These are phyloP conservation scores for Stegodyphus mimosarum DNA, from an alignment of 1,140 invertebrate genomes.

Conservation along the genomic window DNA sequence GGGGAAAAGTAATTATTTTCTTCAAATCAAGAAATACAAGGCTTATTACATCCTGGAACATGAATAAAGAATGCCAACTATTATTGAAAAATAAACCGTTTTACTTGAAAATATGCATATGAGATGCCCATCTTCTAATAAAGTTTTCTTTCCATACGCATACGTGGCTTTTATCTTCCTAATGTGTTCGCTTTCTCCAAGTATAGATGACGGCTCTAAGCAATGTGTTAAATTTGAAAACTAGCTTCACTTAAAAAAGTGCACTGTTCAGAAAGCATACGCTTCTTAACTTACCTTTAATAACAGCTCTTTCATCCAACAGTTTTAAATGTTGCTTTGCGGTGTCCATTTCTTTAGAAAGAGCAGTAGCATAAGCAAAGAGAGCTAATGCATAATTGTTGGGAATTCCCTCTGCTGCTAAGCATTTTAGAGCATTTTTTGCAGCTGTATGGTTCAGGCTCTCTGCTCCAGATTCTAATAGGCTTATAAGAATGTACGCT, in stretches of 20 bases:
- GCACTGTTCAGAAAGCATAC: neutral
- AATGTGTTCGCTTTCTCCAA: too few relatives aligned
- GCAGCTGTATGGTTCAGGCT: slow-evolving; percentile 63
- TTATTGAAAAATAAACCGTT: too few relatives aligned
- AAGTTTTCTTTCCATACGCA: neutral
- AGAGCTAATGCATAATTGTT: slow-evolving; percentile 64
- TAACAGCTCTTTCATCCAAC: slow-evolving; percentile 45
- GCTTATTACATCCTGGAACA: too few relatives aligned
- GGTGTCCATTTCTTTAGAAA: neutral
- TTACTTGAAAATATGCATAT: neutral
- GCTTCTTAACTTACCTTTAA: slow-evolving; percentile 3
- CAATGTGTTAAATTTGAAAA: too few relatives aligned
- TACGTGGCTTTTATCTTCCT: too few relatives aligned
- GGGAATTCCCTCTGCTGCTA: slow-evolving; percentile 70
- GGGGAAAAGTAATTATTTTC: too few relatives aligned
- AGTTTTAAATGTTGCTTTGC: slow-evolving; percentile 21
- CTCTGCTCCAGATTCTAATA: slow-evolving; percentile 73
- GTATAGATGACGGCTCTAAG: too few relatives aligned
- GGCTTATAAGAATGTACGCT: slow-evolving; percentile 76
- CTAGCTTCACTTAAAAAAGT: too few relatives aligned
- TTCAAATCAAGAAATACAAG: too few relatives aligned
- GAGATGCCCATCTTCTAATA: neutral
- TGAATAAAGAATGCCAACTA: too few relatives aligned
- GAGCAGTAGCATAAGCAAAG: slow-evolving; percentile 37
- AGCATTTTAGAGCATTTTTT: slow-evolving; percentile 73